Evolutionary conservation across 2,113 vertebrate species (phyloP).

Genomic region (Percina caprodes): DNA sequence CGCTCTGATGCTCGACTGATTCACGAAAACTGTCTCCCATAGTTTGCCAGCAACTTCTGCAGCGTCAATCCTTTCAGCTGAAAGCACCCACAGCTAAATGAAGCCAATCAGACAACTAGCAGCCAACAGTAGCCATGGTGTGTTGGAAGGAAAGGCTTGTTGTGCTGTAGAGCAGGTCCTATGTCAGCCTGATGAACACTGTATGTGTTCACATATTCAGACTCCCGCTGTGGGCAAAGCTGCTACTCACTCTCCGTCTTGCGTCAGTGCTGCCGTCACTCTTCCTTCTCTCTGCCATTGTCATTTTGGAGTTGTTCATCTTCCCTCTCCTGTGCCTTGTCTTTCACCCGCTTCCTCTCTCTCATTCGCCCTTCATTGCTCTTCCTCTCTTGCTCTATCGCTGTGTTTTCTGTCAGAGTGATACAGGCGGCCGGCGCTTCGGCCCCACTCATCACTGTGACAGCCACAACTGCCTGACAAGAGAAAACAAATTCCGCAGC

Average conservation of each 20-base stretch:
- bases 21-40: conserved; percentile 4
- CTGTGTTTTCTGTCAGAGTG: conserved; percentile 54
- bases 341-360: conserved; percentile 3
- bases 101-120: conserved; percentile 46
- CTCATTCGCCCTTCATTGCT: conserved; percentile 18
- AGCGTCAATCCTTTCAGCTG: conserved; percentile 2
- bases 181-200: conserved; percentile 38
- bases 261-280: conserved; percentile 42
- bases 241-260: conserved; percentile 33
- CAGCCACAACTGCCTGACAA: conserved; percentile 67
- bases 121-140: conserved; percentile 16
- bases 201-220: conserved; percentile 35
- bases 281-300: conserved; percentile 8
- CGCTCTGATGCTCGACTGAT: too few species aligned
- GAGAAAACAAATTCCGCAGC: conserved; percentile 64
- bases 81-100: conserved; percentile 33
- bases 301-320: conserved; percentile 13
- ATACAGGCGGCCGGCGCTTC: conserved; percentile 35
- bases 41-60: background rate
- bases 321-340: background rate
- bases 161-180: conserved; percentile 15
- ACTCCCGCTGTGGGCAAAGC: conserved; percentile 21
- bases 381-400: conserved; percentile 41
- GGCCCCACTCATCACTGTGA: conserved; percentile 72
- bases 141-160: conserved; percentile 33